These are phyloP conservation scores for Tragelaphus oryx DNA, from an alignment of 2,797 vertebrate genomes.

Conservation along the genomic window DNA sequence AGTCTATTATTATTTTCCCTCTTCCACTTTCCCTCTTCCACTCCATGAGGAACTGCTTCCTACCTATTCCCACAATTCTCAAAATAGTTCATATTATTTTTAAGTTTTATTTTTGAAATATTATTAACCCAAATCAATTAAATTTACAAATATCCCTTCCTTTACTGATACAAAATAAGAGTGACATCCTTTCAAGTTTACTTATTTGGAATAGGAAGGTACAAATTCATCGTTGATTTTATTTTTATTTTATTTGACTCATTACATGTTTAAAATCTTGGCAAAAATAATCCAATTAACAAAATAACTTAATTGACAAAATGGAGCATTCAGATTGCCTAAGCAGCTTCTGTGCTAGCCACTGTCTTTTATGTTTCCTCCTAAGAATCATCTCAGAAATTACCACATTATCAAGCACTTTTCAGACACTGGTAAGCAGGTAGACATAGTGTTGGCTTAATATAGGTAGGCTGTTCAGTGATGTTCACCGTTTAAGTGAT, in stretches of 20 bases:
- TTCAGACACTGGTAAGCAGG: neutral
- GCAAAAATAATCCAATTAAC: neutral
- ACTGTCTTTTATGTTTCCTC: neutral
- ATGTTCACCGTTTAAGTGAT: neutral
- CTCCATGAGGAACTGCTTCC: neutral
- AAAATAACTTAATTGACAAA: neutral
- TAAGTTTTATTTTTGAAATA: constrained; percentile 4
- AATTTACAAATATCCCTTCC: neutral
- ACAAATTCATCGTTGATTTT: neutral
- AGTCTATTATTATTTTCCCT: neutral
- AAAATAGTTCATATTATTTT: neutral
- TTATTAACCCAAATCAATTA: neutral
- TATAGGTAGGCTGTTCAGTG: neutral
- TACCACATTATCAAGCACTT: neutral
- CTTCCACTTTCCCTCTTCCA: neutral
- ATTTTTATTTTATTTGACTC: constrained; percentile 11
- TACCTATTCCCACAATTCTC: neutral
- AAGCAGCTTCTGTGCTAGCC: neutral
- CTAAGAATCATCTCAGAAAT: neutral
- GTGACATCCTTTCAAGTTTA: neutral
- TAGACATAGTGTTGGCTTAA: neutral
- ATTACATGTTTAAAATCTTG: neutral
- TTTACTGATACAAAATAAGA: neutral
- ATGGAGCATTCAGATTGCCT: neutral
- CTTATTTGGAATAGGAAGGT: neutral